These are phyloP conservation scores for Alfaro cultratus DNA, from an alignment of 2,797 vertebrate genomes.

Conservation along the genomic window DNA sequence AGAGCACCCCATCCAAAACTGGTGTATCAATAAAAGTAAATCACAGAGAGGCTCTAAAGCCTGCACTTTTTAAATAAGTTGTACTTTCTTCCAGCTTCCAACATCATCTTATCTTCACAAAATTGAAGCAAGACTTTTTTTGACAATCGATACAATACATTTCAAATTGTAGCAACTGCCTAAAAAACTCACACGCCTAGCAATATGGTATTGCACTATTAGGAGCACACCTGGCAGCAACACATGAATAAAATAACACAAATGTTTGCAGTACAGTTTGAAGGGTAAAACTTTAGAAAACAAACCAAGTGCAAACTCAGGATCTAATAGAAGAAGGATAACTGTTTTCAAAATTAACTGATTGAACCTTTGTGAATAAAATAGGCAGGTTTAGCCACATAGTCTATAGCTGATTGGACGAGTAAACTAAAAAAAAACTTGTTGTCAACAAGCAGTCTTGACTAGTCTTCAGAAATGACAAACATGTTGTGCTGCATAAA, in stretches of 20 bases:
- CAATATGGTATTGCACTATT: too few species aligned
- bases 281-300: neutral
- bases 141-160: too few species aligned
- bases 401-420: neutral
- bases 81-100: neutral
- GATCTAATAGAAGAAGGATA: neutral
- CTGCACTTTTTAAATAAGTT: neutral
- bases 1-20: neutral
- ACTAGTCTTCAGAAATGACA: neutral
- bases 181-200: too few species aligned
- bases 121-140: too few species aligned
- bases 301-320: neutral
- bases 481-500: neutral
- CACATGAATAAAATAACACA: neutral
- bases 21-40: neutral
- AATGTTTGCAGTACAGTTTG: neutral
- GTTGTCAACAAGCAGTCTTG: neutral
- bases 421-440: neutral
- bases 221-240: neutral
- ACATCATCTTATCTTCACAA: too few species aligned
- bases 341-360: neutral
- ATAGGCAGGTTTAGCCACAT: neutral
- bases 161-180: too few species aligned
- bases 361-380: neutral
- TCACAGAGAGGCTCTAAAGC: neutral